Evolutionary conservation across 2,113 vertebrate genomes (phyloP).

Genomic region (Odocoileus virginianus): DNA sequence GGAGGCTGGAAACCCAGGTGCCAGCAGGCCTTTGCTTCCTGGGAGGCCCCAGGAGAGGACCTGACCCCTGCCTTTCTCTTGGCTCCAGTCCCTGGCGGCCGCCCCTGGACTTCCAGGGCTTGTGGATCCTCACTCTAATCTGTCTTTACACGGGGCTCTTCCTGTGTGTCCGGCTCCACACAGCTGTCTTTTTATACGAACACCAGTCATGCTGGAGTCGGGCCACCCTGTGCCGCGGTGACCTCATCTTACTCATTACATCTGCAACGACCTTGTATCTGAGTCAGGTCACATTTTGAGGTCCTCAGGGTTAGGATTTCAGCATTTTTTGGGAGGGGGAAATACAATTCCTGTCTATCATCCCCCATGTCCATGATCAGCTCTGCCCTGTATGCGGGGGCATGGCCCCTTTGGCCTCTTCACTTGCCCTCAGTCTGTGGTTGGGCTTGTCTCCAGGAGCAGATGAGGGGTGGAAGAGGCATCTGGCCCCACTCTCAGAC

Average conservation of each 20-base stretch:
- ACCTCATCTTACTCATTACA: neutral
- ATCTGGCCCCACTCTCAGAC: accelerated
- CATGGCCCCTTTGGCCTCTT: neutral
- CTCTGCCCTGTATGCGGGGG: neutral
- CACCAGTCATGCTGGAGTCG: neutral
- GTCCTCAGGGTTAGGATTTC: neutral
- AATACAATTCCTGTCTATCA: no score
- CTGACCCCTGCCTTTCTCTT: neutral
- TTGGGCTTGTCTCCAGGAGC: neutral
- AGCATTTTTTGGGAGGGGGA: accelerated
- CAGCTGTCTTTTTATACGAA: neutral
- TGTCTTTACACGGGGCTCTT: neutral
- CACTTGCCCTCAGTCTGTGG: accelerated
- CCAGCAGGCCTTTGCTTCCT: neutral
- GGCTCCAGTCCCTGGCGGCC: neutral
- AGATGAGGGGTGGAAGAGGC: accelerated
- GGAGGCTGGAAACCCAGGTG: neutral
- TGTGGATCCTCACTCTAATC: neutral
- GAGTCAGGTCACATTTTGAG: neutral
- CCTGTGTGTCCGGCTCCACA: neutral
- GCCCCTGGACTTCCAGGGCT: neutral
- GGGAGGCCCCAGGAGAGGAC: neutral
- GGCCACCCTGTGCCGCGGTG: neutral
- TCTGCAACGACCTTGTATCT: neutral
- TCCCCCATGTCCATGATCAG: accelerated